Evolutionary conservation across 92 coral and sea anemone species (phyloP).

Genomic region (Phenganax marumi): DNA sequence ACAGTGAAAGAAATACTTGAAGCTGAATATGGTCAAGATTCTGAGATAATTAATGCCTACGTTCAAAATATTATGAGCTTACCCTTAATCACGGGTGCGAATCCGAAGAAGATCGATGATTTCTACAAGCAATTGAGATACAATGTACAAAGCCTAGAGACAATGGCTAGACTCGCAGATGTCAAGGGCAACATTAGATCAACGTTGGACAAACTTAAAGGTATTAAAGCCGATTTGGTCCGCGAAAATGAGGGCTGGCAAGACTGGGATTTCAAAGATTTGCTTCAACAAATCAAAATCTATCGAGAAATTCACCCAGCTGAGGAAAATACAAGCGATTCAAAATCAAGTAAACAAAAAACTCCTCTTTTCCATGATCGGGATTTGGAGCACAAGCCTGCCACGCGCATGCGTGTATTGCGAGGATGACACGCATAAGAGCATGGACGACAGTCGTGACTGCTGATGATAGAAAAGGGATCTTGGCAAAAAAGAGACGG

Average conservation of each 20-base stretch:
- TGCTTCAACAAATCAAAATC: conserved; percentile 43
- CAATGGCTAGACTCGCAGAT: conserved; percentile 52
- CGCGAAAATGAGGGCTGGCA: conserved; percentile 63
- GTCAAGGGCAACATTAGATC: too few species aligned
- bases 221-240: conserved; percentile 61
- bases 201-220: conserved; percentile 54
- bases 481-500: background rate
- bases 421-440: background rate
- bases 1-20: conserved; percentile 61
- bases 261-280: conserved; percentile 58
- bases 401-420: conserved; percentile 25
- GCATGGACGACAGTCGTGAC: background rate
- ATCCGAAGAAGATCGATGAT: conserved; percentile 53
- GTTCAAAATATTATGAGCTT: conserved; percentile 58
- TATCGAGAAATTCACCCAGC: conserved; percentile 59
- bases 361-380: background rate
- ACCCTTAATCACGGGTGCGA: conserved; percentile 51
- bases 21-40: conserved; percentile 55
- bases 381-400: background rate
- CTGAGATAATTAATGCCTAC: conserved; percentile 60
- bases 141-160: conserved; percentile 55
- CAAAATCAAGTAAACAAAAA: background rate
- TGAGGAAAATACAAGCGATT: conserved; percentile 33
- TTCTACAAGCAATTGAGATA: conserved; percentile 56
- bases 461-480: conserved; percentile 5